A percentile compares a stretch with the other conserved stretches of the same genome.
Conservation (phyloP, 2,888 invertebrate species). For the Catonia carolina region DNA sequence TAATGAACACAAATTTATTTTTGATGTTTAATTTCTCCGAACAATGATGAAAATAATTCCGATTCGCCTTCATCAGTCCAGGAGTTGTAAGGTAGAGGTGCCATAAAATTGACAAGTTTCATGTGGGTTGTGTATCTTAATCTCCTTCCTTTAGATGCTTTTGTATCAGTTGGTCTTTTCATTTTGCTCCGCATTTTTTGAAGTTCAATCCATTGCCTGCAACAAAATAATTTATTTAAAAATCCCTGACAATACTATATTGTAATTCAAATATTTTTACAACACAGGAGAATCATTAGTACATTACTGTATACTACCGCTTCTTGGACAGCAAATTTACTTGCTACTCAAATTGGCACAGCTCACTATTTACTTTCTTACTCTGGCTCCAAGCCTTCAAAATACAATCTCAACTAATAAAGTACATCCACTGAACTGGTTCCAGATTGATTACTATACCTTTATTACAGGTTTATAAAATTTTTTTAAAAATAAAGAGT, state of each 20-base stretch:
- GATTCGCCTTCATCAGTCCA: slow-evolving; percentile 75
- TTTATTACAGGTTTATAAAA: too few relatives aligned
- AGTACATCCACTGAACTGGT: too few relatives aligned
- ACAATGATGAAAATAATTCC: slow-evolving; percentile 75
- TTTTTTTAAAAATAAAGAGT: too few relatives aligned
- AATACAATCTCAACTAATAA: too few relatives aligned
- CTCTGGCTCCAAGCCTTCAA: too few relatives aligned
- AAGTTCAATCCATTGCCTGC: slow-evolving; percentile 79
- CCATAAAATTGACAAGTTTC: slow-evolving; percentile 86
- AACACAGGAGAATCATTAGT: too few relatives aligned
- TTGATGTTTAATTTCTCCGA: slow-evolving; percentile 51
- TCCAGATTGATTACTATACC: too few relatives aligned
- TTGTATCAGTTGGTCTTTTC: slow-evolving; percentile 88
- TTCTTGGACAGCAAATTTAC: background rate
- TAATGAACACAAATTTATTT: background rate
- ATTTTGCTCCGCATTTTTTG: slow-evolving; percentile 87
- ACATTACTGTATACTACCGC: background rate
- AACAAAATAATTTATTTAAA: slow-evolving; percentile 33
- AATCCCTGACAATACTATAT: too few relatives aligned
- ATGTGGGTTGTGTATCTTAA: slow-evolving; percentile 79
- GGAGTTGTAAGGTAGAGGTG: slow-evolving; percentile 56
- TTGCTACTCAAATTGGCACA: too few relatives aligned
- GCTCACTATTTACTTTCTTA: too few relatives aligned
- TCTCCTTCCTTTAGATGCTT: slow-evolving; percentile 90
- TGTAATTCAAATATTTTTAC: too few relatives aligned